Evolutionary conservation across 2,888 invertebrate species (phyloP).

Genomic region (Tetragonula carbonaria): DNA sequence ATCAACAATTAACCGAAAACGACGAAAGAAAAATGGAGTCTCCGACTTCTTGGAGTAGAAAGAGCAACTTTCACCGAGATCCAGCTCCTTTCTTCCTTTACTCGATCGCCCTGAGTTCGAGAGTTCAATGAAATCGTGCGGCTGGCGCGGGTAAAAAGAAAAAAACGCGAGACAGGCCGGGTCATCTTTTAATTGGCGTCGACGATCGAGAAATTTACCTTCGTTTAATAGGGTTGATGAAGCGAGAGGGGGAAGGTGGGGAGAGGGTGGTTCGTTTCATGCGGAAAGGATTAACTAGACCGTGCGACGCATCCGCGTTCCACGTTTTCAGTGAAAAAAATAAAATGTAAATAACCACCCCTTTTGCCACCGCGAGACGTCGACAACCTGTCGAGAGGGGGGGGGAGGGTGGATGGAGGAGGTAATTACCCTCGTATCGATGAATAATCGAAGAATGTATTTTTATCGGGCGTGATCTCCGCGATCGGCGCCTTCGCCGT

Average conservation of each 20-base stretch:
- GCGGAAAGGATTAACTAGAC: conserved; percentile 56
- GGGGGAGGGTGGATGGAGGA: too few species aligned
- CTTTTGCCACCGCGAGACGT: conserved; percentile 25
- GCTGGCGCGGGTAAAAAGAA: background rate
- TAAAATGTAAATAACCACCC: conserved; percentile 48
- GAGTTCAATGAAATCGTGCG: conserved; percentile 31
- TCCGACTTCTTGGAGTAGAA: too few species aligned
- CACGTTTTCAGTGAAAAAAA: conserved; percentile 16
- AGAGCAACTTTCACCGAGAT: background rate
- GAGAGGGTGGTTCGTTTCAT: conserved; percentile 16
- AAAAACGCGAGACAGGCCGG: background rate
- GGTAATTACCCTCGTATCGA: too few species aligned
- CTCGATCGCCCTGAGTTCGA: background rate
- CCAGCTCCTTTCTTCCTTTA: background rate
- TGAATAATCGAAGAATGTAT: too few species aligned
- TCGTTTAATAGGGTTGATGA: conserved; percentile 37
- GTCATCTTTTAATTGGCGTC: conserved; percentile 28
- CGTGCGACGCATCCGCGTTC: conserved; percentile 50
- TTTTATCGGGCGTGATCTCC: too few species aligned
- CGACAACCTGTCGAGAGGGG: conserved; percentile 2
- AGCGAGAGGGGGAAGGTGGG: background rate
- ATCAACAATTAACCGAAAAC: too few species aligned
- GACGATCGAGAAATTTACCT: conserved; percentile 24
- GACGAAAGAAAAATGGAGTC: background rate
- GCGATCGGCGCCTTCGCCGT: too few species aligned